Evolutionary conservation across 1,140 invertebrate species (phyloP).

Genomic region (Chironomus striatipennis): DNA sequence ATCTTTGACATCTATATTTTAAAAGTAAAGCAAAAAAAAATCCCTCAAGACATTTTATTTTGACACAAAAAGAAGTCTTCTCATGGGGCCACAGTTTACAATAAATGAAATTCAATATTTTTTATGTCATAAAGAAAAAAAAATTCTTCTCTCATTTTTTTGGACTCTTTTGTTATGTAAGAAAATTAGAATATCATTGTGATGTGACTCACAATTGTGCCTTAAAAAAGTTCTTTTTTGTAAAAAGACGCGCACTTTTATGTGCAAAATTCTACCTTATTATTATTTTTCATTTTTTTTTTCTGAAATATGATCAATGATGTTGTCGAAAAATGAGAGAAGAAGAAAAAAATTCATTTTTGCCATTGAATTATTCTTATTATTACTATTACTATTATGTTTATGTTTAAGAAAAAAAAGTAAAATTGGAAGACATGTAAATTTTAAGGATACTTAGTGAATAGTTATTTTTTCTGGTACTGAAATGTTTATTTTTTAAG

Average conservation of each 20-base stretch:
- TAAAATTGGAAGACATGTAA: conserved; percentile 21
- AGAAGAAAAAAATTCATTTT: not conserved
- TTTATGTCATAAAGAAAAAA: not conserved
- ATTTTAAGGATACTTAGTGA: not conserved
- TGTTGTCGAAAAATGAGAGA: not conserved
- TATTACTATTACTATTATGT: not conserved
- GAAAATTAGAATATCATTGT: conserved; percentile 22
- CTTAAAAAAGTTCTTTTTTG: not conserved
- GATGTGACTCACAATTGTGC: conserved; percentile 18
- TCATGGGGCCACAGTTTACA: conserved; percentile 8
- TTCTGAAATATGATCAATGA: not conserved
- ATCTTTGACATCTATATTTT: too few relatives aligned
- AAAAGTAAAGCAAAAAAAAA: not conserved
- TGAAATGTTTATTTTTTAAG: conserved; percentile 5
- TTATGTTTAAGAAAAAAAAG: conserved; percentile 5
- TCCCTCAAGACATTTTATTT: not conserved
- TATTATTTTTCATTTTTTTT: not conserved
- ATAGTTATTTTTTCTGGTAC: not conserved
- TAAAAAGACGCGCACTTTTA: not conserved
- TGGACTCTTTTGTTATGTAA: not conserved
- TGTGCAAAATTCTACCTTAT: not conserved
- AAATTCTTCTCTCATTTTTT: not conserved
- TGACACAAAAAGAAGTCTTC: conserved; percentile 15
- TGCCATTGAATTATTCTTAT: not conserved
- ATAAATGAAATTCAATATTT: conserved; percentile 21